phyloP scores from a whole-genome alignment of 1,140 invertebrate species.

The Pteromalus puparum region DNA sequence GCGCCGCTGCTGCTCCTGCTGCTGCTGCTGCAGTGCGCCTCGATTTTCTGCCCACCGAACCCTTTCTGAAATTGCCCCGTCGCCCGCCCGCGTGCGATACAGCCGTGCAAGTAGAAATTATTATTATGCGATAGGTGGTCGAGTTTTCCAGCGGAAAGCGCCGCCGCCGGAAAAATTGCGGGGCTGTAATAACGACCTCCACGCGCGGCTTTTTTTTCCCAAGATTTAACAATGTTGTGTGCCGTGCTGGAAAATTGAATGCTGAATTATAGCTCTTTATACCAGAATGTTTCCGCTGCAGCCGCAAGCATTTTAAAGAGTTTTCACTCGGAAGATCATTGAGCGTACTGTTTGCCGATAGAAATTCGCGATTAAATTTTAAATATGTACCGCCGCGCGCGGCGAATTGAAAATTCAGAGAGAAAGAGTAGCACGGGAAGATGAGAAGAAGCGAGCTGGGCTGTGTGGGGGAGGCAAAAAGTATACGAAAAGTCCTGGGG shows the following conservation, averaged over 20 bases:
- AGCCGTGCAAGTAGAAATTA: constrained; percentile 28
- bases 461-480: constrained; percentile 47
- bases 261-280: not conserved
- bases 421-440: not conserved
- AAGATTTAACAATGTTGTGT: not conserved
- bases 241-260: not conserved
- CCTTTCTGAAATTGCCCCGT: constrained; percentile 51
- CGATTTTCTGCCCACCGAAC: constrained; percentile 50
- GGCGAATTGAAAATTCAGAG: constrained; percentile 46
- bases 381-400: constrained; percentile 13
- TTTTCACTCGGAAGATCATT: not conserved
- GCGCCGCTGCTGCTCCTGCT: not conserved
- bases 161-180: not conserved
- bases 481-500: constrained; percentile 52
- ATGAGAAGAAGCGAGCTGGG: constrained; percentile 40
- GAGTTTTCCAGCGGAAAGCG: constrained; percentile 8
- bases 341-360: not conserved
- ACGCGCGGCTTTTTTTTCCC: not conserved
- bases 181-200: not conserved
- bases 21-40: constrained; percentile 23
- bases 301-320: not conserved
- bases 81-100: not conserved
- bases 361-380: constrained; percentile 8
- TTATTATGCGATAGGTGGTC: constrained; percentile 51
- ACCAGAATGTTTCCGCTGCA: not conserved